Conservation (phyloP, 1,140 invertebrate genomes). For the Leptinotarsa texana region DNA sequence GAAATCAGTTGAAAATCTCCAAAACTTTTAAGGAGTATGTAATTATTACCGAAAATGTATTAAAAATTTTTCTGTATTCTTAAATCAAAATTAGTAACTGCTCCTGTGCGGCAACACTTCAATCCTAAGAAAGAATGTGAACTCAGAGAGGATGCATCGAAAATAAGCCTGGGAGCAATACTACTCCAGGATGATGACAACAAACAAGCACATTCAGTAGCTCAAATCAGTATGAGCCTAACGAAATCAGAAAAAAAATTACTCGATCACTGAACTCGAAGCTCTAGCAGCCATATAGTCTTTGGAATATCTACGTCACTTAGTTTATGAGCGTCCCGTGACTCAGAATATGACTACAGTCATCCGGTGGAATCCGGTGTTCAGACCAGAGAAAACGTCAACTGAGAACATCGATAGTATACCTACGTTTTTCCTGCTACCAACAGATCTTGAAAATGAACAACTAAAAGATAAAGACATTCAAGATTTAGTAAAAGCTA, state of each 20-base stretch:
- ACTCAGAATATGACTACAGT: not conserved
- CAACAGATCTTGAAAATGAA: not conserved
- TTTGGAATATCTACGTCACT: not conserved
- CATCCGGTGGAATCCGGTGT: too few species aligned
- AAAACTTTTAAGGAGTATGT: too few species aligned
- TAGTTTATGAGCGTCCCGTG: not conserved
- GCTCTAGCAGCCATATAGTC: not conserved
- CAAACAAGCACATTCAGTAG: not conserved
- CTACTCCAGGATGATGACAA: not conserved
- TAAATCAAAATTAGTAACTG: not conserved
- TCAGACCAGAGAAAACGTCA: not conserved
- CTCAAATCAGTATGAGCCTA: not conserved
- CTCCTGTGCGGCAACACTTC: not conserved
- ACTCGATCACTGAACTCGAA: not conserved
- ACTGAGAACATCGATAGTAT: not conserved
- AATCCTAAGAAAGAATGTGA: not conserved
- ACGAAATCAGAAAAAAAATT: not conserved
- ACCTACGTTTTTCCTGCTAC: not conserved
- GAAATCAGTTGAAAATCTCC: too few species aligned
- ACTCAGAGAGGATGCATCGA: not conserved
- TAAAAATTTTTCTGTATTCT: too few species aligned
- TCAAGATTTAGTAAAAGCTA: not conserved
- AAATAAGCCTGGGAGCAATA: not conserved
- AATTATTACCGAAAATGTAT: too few species aligned
- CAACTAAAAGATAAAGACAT: not conserved